Evolutionary conservation across 1,140 invertebrate genomes (phyloP), one percentile per base, ranked within the genome.

Genomic region (Thereuonema tuberculata): DNA sequence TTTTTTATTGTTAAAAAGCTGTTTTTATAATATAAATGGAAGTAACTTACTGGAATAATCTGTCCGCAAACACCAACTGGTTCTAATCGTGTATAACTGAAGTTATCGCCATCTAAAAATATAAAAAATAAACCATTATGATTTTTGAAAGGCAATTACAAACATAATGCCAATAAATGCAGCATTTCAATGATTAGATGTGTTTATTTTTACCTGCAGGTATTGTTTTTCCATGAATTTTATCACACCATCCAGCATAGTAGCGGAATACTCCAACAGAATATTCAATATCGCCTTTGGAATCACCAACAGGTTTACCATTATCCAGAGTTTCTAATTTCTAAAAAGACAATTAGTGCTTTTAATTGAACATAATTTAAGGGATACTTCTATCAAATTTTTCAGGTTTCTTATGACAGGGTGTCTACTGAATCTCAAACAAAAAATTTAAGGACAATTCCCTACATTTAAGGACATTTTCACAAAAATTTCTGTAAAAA

Each of bases 221-320:
- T 66, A 95, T 86, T 2, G 88, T 92, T 64, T 85, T 84, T 31
- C 93, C 93, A 68, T 87, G 82, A 68, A 89, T 86, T 74, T 96
- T 96, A 73, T 94, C 91, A 0, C 89, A 87, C 74, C 76, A 82
- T 2, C 80, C 80, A 64, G 79, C 80, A 71, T 79, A 92, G 71
- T 96, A 96, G 64, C 86, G 78, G 54, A 90, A 73, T 37, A 75
- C 78, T 56, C 79, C 75, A 27, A 85, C 74, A 9, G 81, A 75
- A 56, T 74, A 75, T 24, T 79, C 70, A 31, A 93, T 75, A 71
- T 93, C 87, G 25, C 76, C 77, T 21, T 78, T 66, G 1, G 89
- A 76, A 63, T 80, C 78, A 0, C 68, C 70, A 59, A 80, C 84
- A 0, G 89, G 81, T 74, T 96, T 96, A 43, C 93, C 93, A 78